Percentiles rank a stretch among this genome's conserved stretches.
Conservation (phyloP, 1,140 invertebrate species). For the Atta colombica region DNA sequence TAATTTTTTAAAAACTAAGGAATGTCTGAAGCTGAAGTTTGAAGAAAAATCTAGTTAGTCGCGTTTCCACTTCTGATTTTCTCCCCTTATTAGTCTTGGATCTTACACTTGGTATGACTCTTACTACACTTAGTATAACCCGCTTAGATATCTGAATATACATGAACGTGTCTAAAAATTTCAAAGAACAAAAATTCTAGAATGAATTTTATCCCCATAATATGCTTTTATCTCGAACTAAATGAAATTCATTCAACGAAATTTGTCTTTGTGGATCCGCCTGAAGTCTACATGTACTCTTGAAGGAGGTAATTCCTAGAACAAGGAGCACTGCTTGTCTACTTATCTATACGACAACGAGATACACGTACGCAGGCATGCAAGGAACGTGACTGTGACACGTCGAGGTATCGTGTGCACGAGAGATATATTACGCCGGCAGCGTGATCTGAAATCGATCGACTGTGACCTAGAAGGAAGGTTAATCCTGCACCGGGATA, state of each 20-base stretch:
- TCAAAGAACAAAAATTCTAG: background rate
- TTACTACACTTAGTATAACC: too few species aligned
- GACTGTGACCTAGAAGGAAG: conserved; percentile 70
- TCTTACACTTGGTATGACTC: background rate
- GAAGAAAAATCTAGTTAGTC: too few species aligned
- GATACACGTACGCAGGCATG: conserved; percentile 55
- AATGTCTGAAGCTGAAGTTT: too few species aligned
- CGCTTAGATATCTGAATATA: background rate
- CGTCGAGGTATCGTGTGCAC: conserved; percentile 55
- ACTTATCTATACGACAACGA: conserved; percentile 57
- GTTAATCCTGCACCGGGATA: conserved; percentile 55
- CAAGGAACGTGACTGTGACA: conserved; percentile 76
- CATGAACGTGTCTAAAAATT: background rate
- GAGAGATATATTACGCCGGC: conserved; percentile 66
- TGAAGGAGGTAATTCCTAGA: conserved; percentile 45
- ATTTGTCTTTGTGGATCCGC: background rate
- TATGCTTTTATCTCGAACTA: background rate
- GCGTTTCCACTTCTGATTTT: too few species aligned
- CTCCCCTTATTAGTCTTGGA: background rate
- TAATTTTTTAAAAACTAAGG: too few species aligned
- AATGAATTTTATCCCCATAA: background rate
- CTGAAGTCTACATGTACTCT: background rate
- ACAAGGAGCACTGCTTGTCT: conserved; percentile 52
- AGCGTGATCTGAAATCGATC: conserved; percentile 70
- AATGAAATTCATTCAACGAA: background rate